Conservation (phyloP, 1,140 invertebrate species). For the Achroia grisella region DNA sequence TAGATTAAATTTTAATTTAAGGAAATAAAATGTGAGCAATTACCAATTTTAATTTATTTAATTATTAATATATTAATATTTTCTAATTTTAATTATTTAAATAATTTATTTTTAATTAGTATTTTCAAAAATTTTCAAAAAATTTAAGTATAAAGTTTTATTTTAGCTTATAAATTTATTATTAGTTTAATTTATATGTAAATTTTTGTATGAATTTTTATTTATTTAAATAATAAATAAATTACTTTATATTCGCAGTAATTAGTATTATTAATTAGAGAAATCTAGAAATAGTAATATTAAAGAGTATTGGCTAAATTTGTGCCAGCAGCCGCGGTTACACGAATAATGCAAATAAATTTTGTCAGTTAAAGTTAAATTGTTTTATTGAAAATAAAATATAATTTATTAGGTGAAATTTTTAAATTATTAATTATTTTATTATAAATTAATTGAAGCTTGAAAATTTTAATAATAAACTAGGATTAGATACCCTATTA, state of each 20-base stretch:
- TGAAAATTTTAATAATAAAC: slow-evolving; percentile 58
- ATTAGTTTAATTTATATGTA: slow-evolving; percentile 48
- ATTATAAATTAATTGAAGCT: slow-evolving; percentile 31
- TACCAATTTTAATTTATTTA: too few species aligned
- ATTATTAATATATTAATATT: too few species aligned
- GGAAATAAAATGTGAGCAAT: too few species aligned
- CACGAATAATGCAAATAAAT: slow-evolving; percentile 43
- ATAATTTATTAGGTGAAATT: slow-evolving; percentile 39
- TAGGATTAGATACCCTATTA: slow-evolving; percentile 82
- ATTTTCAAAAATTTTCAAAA: too few species aligned
- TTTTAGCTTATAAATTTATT: slow-evolving; percentile 43
- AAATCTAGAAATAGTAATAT: slow-evolving; percentile 59
- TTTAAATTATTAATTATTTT: slow-evolving; percentile 43
- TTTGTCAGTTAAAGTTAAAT: slow-evolving; percentile 33
- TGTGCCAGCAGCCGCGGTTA: slow-evolving; percentile 76
- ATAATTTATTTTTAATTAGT: too few species aligned
- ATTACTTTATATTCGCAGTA: slow-evolving; percentile 37
- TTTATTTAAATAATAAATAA: slow-evolving; percentile 33
- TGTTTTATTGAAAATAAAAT: slow-evolving; percentile 47
- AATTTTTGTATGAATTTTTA: slow-evolving; percentile 56
- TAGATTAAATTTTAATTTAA: too few species aligned
- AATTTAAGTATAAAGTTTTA: too few species aligned
- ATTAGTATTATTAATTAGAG: slow-evolving; percentile 56
- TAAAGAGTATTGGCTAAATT: slow-evolving; percentile 58
- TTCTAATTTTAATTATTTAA: too few species aligned